Conservation (phyloP, 2,888 invertebrate genomes). For the Callimorpha dominula region DNA sequence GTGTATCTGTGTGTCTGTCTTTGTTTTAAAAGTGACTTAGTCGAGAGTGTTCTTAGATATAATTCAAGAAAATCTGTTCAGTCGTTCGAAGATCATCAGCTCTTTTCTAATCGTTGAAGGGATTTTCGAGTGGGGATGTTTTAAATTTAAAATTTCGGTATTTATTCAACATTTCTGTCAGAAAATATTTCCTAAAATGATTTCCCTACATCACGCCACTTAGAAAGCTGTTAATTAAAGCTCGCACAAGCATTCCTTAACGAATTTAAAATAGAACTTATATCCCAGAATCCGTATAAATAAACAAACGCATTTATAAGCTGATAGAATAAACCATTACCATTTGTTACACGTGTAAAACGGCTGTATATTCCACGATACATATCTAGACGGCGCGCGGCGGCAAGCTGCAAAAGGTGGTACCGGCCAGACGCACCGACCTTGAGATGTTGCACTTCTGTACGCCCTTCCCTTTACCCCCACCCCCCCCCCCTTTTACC, state of each 20-base stretch:
- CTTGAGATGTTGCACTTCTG: conserved; percentile 76
- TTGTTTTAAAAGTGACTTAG: no score
- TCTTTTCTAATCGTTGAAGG: no score
- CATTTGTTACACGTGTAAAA: conserved; percentile 48
- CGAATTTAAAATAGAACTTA: conserved; percentile 6
- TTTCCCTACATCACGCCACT: no score
- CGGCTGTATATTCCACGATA: conserved; percentile 39
- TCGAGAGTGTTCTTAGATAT: no score
- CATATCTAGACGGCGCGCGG: conserved; percentile 39
- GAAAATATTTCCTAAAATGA: no score
- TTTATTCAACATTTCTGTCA: no score
- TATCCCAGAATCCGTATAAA: conserved; percentile 27
- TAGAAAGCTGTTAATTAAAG: neutral
- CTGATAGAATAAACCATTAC: conserved; percentile 42
- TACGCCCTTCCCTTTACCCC: conserved; percentile 37
- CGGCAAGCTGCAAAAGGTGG: conserved; percentile 44
- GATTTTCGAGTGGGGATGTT: no score
- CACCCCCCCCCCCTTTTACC: conserved; percentile 12
- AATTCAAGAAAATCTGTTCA: no score
- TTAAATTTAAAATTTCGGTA: no score
- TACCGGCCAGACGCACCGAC: conserved; percentile 66
- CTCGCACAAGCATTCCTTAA: neutral
- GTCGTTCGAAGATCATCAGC: no score
- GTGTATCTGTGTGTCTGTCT: no score
- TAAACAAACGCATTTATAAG: conserved; percentile 33